A percentile compares a stretch with the other conserved stretches of the same genome.
phyloP scores from a whole-genome alignment of 2,113 vertebrate species.

The Malurus alboscapulatus region DNA sequence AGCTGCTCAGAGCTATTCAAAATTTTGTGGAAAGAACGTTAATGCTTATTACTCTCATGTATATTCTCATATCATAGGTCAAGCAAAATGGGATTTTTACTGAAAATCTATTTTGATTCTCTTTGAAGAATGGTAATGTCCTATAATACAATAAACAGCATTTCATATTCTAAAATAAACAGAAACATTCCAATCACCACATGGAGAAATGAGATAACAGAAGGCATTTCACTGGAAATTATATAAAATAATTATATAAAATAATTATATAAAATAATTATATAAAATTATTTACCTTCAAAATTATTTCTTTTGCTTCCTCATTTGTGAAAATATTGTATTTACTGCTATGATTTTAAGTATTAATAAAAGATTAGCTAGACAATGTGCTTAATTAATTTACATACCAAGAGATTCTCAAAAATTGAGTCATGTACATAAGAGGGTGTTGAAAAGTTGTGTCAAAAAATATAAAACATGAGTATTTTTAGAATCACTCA shows the following conservation, averaged over 20 bases:
- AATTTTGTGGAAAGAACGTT: neutral
- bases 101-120: neutral
- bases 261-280: neutral
- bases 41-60: neutral
- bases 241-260: neutral
- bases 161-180: neutral
- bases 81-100: neutral
- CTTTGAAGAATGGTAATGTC: neutral
- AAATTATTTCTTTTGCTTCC: neutral
- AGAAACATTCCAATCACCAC: neutral
- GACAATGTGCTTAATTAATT: neutral
- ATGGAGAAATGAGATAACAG: neutral
- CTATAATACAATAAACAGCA: neutral
- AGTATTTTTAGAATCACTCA: neutral
- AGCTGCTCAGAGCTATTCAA: neutral
- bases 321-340: neutral
- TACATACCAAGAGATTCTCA: neutral
- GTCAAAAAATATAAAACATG: neutral
- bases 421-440: neutral
- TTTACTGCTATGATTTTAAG: neutral
- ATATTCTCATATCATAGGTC: neutral
- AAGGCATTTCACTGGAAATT: neutral
- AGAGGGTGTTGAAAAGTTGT: neutral
- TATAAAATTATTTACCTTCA: neutral
- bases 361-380: neutral